A percentile compares a stretch with the other conserved stretches of the same genome.
Evolutionary conservation across 2,888 invertebrate genomes (phyloP).

Genomic region (Lasioglossum oenotherae): DNA sequence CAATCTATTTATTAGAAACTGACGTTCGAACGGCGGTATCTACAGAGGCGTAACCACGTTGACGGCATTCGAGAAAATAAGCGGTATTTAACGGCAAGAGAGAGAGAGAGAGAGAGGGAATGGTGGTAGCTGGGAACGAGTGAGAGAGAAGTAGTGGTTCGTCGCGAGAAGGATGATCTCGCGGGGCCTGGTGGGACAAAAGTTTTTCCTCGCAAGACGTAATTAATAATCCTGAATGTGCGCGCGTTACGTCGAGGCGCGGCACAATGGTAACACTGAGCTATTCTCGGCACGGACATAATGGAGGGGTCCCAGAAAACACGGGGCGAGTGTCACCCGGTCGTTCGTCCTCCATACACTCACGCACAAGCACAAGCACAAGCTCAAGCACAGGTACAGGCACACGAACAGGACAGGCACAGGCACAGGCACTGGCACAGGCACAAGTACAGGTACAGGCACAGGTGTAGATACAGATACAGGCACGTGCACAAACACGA

Average conservation of each 20-base stretch:
- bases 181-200: slow-evolving; percentile 36
- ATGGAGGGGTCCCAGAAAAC: slow-evolving; percentile 62
- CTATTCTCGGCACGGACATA: slow-evolving; percentile 54
- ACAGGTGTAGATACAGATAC: background rate
- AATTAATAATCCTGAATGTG: slow-evolving; percentile 69
- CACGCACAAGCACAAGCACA: background rate
- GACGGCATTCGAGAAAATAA: background rate
- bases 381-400: background rate
- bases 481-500: background rate
- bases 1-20: too few relatives aligned
- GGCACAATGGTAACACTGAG: slow-evolving; percentile 52
- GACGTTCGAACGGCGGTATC: background rate
- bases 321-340: slow-evolving; percentile 55
- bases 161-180: slow-evolving; percentile 24
- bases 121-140: background rate
- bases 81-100: background rate
- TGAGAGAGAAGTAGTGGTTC: background rate
- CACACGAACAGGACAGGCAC: background rate
- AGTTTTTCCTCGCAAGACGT: slow-evolving; percentile 64
- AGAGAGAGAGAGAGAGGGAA: background rate
- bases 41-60: background rate
- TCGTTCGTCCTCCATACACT: slow-evolving; percentile 9
- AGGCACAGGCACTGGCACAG: background rate
- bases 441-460: background rate
- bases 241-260: slow-evolving; percentile 47